phyloP scores from a whole-genome alignment of 2,888 invertebrate genomes.

The Dimorphilus gyrociliatus region DNA sequence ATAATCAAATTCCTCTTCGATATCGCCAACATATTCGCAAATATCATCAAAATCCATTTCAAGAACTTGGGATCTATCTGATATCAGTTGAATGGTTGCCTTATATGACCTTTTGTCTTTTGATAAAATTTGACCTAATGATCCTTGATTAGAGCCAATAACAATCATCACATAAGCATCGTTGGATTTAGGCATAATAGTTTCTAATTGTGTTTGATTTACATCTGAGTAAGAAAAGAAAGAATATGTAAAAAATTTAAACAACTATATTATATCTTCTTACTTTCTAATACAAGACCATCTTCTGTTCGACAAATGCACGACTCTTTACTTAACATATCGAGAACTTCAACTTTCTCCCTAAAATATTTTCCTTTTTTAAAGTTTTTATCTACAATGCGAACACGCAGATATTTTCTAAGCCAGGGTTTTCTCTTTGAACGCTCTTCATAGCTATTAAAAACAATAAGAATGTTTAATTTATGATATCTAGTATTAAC shows the following conservation, averaged over 20 bases:
- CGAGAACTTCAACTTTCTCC: constrained; percentile 28
- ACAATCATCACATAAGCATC: constrained; percentile 34
- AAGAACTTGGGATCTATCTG: constrained; percentile 29
- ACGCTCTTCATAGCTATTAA: too few species aligned
- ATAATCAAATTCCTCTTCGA: constrained; percentile 23
- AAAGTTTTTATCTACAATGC: constrained; percentile 32
- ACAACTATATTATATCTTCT: background rate
- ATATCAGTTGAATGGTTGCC: constrained; percentile 35
- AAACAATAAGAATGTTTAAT: too few species aligned
- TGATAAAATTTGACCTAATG: constrained; percentile 33
- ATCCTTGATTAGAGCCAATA: constrained; percentile 27
- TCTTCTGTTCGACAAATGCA: constrained; percentile 34
- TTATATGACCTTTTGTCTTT: constrained; percentile 31
- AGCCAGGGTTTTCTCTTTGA: constrained; percentile 25
- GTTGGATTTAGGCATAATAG: constrained; percentile 35
- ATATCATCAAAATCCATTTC: constrained; percentile 35
- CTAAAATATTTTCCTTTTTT: constrained; percentile 31
- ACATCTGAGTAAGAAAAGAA: constrained; percentile 18
- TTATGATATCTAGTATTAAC: too few species aligned
- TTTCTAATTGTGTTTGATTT: constrained; percentile 32
- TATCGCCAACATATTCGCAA: constrained; percentile 37
- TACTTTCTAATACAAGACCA: constrained; percentile 29
- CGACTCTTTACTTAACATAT: constrained; percentile 24
- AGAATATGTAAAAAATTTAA: constrained; percentile 1
- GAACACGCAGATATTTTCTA: constrained; percentile 29